Evolutionary conservation across 2,888 invertebrate species (phyloP), one percentile per base, ranked within the genome.

Genomic region (Coelinius sp.): DNA sequence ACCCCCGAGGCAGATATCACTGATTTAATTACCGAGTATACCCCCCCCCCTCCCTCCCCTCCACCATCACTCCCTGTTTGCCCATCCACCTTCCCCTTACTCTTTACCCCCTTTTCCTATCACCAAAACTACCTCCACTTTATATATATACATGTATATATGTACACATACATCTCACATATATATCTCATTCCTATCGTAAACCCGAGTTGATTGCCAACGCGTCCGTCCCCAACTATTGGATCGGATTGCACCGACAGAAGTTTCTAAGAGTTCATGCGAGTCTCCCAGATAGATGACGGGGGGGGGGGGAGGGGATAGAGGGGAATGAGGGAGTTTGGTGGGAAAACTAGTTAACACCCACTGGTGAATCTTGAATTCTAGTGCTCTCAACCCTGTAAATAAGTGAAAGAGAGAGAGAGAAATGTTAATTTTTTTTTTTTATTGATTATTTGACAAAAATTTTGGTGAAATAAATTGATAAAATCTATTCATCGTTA

Each of bases 11-110:
- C 27, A 74, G 74, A 77, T 75, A 77, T 76, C 73, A 74, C 70
- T 74, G 75, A 76, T 77, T 77, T 76, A 75, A 77, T 77, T 74
- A 75, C 73, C 73, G 66, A 70, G 68, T 68, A 68, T 46, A 65
- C 68, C 41, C 62, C 22, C 27, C 62, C 62, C 10, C 63, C 44
- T 53, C 62, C 22, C 53, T n/a, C 46, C 66, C n/a, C 62, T 14
- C 27, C 62, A 49, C 10, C 63, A 25, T 53, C 38, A n/a, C 68
- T 41, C 63, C 64, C 20, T 17, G 20, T 49, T 49, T 49, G 20
- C 46, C 46, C 46, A 20, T 14, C 46, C 46, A n/a, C 46, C 20
- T 17, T 64, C 27, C 62, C 12, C 68, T 44, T 31, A 8, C 56
- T 24, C 56, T 56, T 59, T 35, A 20, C 35, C 59, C 59, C 35